Evolutionary conservation across 2,113 vertebrate species (phyloP).

Genomic region (Hystrix cristata): DNA sequence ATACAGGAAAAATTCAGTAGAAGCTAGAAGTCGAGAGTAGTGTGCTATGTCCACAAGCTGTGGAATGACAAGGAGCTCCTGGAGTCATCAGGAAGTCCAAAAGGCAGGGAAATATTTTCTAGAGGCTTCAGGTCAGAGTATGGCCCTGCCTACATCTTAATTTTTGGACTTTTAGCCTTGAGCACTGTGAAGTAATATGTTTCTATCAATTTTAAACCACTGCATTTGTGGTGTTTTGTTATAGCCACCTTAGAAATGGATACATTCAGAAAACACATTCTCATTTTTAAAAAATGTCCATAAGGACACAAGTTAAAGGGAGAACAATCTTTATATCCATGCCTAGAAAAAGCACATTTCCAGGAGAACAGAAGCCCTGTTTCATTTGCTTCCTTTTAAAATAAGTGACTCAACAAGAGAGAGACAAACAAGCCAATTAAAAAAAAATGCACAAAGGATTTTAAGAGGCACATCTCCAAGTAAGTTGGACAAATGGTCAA

Average conservation of each 20-base stretch:
- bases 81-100: background rate
- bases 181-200: background rate
- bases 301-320: background rate
- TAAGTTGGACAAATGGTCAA: background rate
- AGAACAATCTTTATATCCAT: background rate
- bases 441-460: background rate
- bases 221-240: background rate
- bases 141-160: background rate
- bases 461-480: background rate
- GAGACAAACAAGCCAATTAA: background rate
- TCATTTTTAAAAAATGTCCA: background rate
- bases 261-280: background rate
- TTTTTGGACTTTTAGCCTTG: background rate
- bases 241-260: background rate
- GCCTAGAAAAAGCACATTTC: background rate
- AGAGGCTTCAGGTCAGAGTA: background rate
- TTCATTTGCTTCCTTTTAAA: slow-evolving; percentile 31
- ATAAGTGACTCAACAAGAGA: background rate
- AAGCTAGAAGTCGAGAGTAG: background rate
- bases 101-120: background rate
- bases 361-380: background rate
- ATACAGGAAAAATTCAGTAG: background rate
- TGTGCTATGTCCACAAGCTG: background rate
- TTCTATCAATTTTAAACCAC: background rate
- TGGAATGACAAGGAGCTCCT: background rate